Conservation (phyloP, 2,113 vertebrate genomes). For the Antechinus flavipes region DNA sequence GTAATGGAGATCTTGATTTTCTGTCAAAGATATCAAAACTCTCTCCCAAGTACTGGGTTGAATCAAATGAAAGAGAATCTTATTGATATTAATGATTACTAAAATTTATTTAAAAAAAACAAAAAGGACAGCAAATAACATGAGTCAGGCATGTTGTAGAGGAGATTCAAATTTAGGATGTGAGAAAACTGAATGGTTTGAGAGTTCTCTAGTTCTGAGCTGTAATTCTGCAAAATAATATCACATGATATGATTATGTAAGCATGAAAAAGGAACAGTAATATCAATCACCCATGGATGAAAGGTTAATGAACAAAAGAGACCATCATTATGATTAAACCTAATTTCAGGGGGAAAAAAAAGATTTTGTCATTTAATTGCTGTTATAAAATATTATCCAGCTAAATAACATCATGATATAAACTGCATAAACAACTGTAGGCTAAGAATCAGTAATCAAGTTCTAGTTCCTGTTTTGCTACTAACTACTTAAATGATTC, state of each 20-base stretch:
- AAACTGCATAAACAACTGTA: conserved; percentile 36
- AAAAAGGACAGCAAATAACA: background rate
- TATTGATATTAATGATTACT: background rate
- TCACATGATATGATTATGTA: background rate
- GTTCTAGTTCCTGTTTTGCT: background rate
- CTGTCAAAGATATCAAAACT: background rate
- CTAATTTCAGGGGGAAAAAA: conserved; percentile 28
- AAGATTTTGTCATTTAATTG: conserved; percentile 54
- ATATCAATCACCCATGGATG: background rate
- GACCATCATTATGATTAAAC: conserved; percentile 38
- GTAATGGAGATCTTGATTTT: background rate
- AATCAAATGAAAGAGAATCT: background rate
- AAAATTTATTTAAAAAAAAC: background rate
- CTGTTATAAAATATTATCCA: conserved; percentile 37
- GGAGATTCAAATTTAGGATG: background rate
- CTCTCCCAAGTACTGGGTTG: background rate
- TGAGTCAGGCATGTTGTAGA: background rate
- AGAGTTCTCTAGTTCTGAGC: background rate
- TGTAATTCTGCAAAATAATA: background rate
- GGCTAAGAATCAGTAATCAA: background rate
- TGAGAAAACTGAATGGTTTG: background rate
- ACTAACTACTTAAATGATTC: conserved; percentile 25
- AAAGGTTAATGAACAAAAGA: conserved; percentile 38
- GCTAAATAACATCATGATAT: conserved; percentile 14
- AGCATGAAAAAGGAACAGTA: background rate